Base-by-base conservation (phyloP, 1,140 invertebrate species). In the Temnothorax curvispinosus region DNA sequence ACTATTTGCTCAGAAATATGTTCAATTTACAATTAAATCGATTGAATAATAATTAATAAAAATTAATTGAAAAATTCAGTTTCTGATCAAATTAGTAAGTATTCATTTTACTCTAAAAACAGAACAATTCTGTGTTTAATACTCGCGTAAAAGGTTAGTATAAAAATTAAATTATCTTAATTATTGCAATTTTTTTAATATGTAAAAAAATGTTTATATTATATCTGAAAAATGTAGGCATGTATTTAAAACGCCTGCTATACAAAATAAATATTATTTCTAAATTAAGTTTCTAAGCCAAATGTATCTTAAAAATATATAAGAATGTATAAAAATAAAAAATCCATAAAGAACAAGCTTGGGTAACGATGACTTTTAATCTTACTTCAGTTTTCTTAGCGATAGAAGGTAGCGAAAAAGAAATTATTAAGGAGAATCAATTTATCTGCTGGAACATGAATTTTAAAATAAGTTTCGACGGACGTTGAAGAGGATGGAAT, bases 351-450 rank as follows among this genome's bases (percentile, higher is more conserved):
- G 7, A 32, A 27, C 3, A 62, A 27, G 21, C 21, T 18, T 58
- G 7, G 21, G 3, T 52, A 52, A 44, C 8, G 9, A 27, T 56
- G 11, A 54, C 11, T 56, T 41, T 52, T 62, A 75, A 52, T 41
- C 15, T 54, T 35, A 21, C 4, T 62, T n/a, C 3, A 77, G 15
- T 77, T 62, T 77, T 62, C 9, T 77, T 21, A 32, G 3, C 8
- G 44, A 18, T 72, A 50, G 44, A 41, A 76, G 7, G 8, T 27
- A 60, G 15, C 15, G 21, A 44, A 15, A 77, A 77, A 47, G 56
- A 77, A 58, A 77, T 77, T 62, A 62, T 77, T 77, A 18, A 44
- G 35, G 56, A 62, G 18, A 62, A 62, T 32, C 56, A 32, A 44
- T 77, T 62, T 77, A 77, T 62, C 15, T 64, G 27, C 0, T 47